A percentile compares a stretch with the other conserved stretches of the same genome.
Conservation (phyloP, 2,797 vertebrate genomes). For the Acrossocheilus fasciatus region DNA sequence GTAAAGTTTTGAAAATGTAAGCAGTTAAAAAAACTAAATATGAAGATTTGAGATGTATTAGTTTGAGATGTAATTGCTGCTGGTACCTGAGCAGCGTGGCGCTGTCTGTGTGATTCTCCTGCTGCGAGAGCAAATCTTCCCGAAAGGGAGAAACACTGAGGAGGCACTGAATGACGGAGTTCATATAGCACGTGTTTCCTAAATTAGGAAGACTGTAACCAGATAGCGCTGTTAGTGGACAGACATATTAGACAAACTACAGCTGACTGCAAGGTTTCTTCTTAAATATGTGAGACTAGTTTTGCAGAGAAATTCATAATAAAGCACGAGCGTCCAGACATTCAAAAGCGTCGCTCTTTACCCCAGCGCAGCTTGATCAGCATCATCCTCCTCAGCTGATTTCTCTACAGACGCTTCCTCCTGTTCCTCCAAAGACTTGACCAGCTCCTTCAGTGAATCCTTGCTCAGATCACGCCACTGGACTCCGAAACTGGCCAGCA, state of each 20-base stretch:
- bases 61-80: not conserved
- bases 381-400: not conserved
- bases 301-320: not conserved
- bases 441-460: not conserved
- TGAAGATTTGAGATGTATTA: not conserved
- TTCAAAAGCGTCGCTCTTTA: not conserved
- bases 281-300: not conserved
- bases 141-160: not conserved
- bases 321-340: not conserved
- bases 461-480: not conserved
- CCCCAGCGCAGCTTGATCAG: not conserved
- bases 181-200: not conserved
- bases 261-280: not conserved
- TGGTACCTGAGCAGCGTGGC: not conserved
- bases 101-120: not conserved
- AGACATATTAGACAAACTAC: not conserved
- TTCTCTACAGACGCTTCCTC: not conserved
- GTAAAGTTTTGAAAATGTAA: too few relatives aligned
- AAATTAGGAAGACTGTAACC: slow-evolving; percentile 6
- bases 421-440: not conserved
- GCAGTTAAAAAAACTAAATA: too few relatives aligned
- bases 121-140: not conserved
- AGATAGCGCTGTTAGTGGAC: not conserved
- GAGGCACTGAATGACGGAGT: not conserved
- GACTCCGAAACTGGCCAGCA: not conserved